These are phyloP conservation scores for Paratilapia polleni DNA, from an alignment of 2,113 vertebrate genomes.

Conservation along the genomic window DNA sequence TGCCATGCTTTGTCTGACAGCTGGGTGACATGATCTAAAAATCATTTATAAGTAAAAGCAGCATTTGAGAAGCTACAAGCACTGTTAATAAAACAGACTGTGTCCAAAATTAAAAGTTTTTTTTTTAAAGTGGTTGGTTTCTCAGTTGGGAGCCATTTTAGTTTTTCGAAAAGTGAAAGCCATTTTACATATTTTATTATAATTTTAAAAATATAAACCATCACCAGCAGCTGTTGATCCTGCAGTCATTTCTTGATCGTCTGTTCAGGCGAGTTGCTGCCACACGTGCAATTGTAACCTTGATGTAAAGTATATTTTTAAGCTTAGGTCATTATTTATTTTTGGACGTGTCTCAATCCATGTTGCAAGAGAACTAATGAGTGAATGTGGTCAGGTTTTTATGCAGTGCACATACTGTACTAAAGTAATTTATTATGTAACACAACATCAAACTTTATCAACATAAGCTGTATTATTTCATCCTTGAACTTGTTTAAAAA, in stretches of 20 bases:
- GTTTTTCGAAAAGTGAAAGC: neutral
- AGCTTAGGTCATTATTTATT: too few relatives aligned
- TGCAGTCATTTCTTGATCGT: neutral
- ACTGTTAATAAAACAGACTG: neutral
- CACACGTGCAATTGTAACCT: neutral
- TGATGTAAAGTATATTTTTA: neutral
- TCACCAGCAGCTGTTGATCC: neutral
- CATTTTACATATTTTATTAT: neutral
- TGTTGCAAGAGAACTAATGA: neutral
- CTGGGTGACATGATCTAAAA: neutral
- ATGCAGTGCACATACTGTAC: neutral
- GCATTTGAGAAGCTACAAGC: neutral
- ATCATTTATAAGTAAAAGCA: neutral
- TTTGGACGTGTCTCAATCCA: too few relatives aligned
- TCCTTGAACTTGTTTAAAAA: neutral
- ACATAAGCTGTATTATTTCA: neutral
- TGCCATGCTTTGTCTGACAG: neutral
- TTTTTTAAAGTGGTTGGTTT: neutral
- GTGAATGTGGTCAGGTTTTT: neutral
- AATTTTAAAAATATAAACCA: too few relatives aligned
- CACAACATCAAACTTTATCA: neutral
- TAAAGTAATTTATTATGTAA: neutral
- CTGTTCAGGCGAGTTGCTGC: neutral
- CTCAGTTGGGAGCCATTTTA: neutral
- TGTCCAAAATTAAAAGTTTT: neutral